These are phyloP conservation scores for Microplitis demolitor DNA, from an alignment of 1,140 invertebrate species.

Conservation along the genomic window DNA sequence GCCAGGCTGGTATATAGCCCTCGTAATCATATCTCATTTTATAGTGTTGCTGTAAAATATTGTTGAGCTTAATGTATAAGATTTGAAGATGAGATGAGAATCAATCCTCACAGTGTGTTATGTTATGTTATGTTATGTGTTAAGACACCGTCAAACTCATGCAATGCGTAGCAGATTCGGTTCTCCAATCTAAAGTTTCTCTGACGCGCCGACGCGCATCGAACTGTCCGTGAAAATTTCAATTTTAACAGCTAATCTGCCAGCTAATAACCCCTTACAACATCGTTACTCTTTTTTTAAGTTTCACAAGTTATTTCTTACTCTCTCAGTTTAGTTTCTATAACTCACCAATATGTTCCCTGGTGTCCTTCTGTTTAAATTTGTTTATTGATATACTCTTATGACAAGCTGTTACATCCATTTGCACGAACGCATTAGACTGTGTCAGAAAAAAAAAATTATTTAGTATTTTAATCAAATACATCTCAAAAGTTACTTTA, in stretches of 20 bases:
- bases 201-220: conserved; percentile 47
- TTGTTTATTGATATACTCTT: background rate
- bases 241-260: conserved; percentile 64
- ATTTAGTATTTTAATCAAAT: too few relatives aligned
- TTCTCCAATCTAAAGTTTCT: conserved; percentile 51
- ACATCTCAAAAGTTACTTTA: too few relatives aligned
- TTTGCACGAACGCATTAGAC: too few relatives aligned
- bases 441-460: too few relatives aligned
- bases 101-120: conserved; percentile 19
- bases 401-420: background rate
- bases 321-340: background rate
- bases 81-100: conserved; percentile 25
- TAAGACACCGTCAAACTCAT: conserved; percentile 41
- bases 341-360: background rate
- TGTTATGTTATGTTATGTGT: background rate
- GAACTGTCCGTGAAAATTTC: conserved; percentile 63
- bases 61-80: conserved; percentile 23
- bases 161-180: conserved; percentile 58
- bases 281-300: conserved; percentile 11
- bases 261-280: conserved; percentile 54
- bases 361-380: background rate
- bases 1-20: conserved; percentile 40
- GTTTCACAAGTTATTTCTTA: background rate
- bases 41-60: conserved; percentile 32
- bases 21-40: conserved; percentile 58